A percentile compares a stretch with the other conserved stretches of the same genome.
Evolutionary conservation across 2,888 invertebrate genomes (phyloP).

Genomic region (Linnaemya vulpina): DNA sequence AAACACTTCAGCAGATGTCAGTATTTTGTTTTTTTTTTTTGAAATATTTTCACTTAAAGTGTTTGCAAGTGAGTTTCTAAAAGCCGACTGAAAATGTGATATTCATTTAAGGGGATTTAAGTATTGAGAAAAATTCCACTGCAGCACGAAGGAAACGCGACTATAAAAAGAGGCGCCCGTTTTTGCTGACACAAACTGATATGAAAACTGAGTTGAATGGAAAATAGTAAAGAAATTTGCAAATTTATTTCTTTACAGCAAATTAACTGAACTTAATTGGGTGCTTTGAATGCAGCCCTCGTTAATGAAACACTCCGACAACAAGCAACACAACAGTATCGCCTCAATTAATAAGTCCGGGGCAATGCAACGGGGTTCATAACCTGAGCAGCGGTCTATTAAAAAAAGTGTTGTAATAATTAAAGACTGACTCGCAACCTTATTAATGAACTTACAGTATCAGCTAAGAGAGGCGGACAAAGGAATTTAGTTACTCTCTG

Average conservation of each 20-base stretch:
- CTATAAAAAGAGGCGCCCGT: neutral
- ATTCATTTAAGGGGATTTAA: neutral
- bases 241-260: neutral
- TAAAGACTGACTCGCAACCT: too few relatives aligned
- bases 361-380: too few relatives aligned
- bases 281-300: neutral
- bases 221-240: neutral
- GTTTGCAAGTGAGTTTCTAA: constrained; percentile 17
- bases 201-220: neutral
- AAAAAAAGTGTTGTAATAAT: too few relatives aligned
- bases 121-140: neutral
- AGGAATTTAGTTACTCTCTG: too few relatives aligned
- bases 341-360: too few relatives aligned
- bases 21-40: neutral
- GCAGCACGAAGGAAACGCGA: neutral
- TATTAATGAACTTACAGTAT: too few relatives aligned
- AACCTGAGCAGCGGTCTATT: too few relatives aligned
- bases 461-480: too few relatives aligned
- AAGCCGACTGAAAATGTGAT: neutral
- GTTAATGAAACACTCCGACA: too few relatives aligned
- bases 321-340: too few relatives aligned
- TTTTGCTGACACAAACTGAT: neutral
- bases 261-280: neutral
- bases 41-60: constrained; percentile 6
- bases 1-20: neutral